Base-by-base conservation (phyloP, 2,888 invertebrate species). In the Metopia argyrocephala region DNA sequence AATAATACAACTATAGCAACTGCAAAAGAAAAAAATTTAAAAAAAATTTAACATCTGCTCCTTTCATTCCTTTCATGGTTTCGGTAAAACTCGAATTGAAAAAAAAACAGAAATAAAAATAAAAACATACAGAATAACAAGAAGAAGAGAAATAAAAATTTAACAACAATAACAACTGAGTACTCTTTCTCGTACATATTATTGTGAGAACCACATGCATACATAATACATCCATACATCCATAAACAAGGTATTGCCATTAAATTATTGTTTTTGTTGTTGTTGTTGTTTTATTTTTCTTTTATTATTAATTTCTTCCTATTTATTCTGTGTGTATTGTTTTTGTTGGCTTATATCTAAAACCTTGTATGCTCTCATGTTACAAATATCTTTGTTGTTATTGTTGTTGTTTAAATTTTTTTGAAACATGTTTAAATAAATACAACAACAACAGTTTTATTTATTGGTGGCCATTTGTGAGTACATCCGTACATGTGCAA, bases 21-120 rank as follows among this genome's bases (percentile, higher is more conserved):
- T n/a, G n/a, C n/a, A n/a, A n/a, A n/a, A 12, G 15, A 38, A 12
- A 12, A 3, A 31, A 31, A 12, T 12, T 38, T 38, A 12, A 0
- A 0, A 87, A 87, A 89, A 88, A 87, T 85, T 87, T 88, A 89
- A 89, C 89, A 89, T 89, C 89, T 89, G 89, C 89, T 89, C 87
- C 87, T 89, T 89, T 89, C 85, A 87, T 89, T 38, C 15, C 9
- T 38, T 89, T 89, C 85, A 88, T 87, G 88, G 89, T 89, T 89
- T 89, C 85, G 89, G 89, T 90, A 90, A 87, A 88, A 89, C 87
- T 88, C 85, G 85, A 83, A 83, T 73, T 70, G 15, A 46, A 65
- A 70, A 56, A 59, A 50, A 18, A 61, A 28, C 54, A 46, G 7
- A 31, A 56, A n/a, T 27, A 27, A 38, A 9, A 38, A 4, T 38